phyloP scores from a whole-genome alignment of 2,113 vertebrate species.

The Siphamia tubifer region DNA sequence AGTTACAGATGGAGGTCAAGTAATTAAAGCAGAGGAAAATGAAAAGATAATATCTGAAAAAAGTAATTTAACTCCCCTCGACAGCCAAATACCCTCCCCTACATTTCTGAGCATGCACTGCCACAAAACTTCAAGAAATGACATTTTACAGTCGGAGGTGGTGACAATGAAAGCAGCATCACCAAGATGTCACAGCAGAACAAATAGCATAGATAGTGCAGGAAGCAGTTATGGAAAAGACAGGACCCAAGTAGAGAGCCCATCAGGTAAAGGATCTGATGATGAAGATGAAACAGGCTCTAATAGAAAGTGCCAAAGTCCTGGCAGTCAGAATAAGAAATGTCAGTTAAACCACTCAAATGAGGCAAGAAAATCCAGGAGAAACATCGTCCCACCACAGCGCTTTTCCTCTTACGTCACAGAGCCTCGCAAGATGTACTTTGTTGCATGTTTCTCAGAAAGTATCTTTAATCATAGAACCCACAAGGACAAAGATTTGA shows the following conservation, averaged over 20 bases:
- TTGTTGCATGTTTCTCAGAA: slow-evolving; percentile 79
- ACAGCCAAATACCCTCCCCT: background rate
- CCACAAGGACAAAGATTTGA: slow-evolving; percentile 59
- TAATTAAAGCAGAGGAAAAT: slow-evolving; percentile 32
- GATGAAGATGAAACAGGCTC: background rate
- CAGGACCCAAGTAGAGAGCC: background rate
- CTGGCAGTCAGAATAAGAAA: background rate
- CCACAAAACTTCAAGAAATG: background rate
- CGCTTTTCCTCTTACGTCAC: slow-evolving; percentile 90
- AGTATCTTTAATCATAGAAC: slow-evolving; percentile 77
- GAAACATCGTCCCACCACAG: slow-evolving; percentile 87
- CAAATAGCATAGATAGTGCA: background rate
- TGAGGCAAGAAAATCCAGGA: slow-evolving; percentile 76
- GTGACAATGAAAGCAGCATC: background rate
- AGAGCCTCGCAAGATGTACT: slow-evolving; percentile 81
- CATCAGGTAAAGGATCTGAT: background rate
- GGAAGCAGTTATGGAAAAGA: background rate
- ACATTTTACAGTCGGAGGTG: background rate
- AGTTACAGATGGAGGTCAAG: slow-evolving; percentile 14
- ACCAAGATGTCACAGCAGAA: background rate
- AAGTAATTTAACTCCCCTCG: background rate
- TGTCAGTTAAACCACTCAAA: slow-evolving; percentile 47
- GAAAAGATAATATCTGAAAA: slow-evolving; percentile 25
- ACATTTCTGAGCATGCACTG: slow-evolving; percentile 5
- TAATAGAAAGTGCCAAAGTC: background rate